Evolutionary conservation across 2,797 vertebrate species (phyloP).

Genomic region (Cyprinodon diabolis): DNA sequence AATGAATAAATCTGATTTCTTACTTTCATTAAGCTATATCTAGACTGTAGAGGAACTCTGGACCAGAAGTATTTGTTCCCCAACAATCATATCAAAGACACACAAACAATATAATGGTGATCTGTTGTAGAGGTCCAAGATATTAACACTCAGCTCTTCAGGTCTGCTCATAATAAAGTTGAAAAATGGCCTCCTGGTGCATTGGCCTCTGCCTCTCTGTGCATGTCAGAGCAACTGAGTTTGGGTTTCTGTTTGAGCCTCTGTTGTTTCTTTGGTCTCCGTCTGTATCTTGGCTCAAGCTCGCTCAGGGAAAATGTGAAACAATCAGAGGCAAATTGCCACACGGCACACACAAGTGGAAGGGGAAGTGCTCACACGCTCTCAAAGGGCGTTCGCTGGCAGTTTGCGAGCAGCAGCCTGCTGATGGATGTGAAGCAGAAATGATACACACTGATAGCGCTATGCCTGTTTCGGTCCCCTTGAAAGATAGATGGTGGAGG

Average conservation of each 20-base stretch:
- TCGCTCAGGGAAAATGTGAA: slow-evolving; percentile 62
- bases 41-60: background rate
- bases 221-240: background rate
- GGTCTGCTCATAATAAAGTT: slow-evolving; percentile 49
- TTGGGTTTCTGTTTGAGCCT: slow-evolving; percentile 6
- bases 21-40: background rate
- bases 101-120: slow-evolving; percentile 34
- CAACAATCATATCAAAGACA: slow-evolving; percentile 26
- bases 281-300: slow-evolving; percentile 31
- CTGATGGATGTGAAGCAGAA: slow-evolving; percentile 70
- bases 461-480: slow-evolving; percentile 52
- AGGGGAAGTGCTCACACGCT: slow-evolving; percentile 52
- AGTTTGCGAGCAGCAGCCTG: slow-evolving; percentile 39
- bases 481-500: slow-evolving; percentile 58
- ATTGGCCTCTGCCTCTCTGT: slow-evolving; percentile 18
- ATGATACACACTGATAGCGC: slow-evolving; percentile 67
- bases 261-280: background rate
- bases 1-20: background rate
- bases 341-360: slow-evolving; percentile 47
- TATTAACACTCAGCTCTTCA: slow-evolving; percentile 31
- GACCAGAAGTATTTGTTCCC: slow-evolving; percentile 11
- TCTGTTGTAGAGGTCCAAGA: slow-evolving; percentile 50
- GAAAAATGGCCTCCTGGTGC: slow-evolving; percentile 50
- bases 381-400: slow-evolving; percentile 48
- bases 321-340: slow-evolving; percentile 73